A percentile compares a stretch with the other conserved stretches of the same genome.
phyloP scores from a whole-genome alignment of 2,888 invertebrate species.

The Shargacucullia verbasci region DNA sequence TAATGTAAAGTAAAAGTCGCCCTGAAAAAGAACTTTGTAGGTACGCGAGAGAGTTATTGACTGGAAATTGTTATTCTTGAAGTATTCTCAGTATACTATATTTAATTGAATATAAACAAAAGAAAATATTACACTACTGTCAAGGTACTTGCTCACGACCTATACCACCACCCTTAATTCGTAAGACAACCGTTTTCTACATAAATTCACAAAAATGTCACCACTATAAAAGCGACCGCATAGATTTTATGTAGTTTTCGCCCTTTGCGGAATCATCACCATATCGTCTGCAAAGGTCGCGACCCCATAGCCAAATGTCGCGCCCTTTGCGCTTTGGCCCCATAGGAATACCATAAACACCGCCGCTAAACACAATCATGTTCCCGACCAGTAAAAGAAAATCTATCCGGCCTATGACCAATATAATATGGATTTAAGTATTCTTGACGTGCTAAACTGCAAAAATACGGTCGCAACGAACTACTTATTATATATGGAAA shows the following conservation, averaged over 20 bases:
- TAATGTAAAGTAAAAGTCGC: too few species aligned
- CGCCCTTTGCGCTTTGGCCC: conserved; percentile 76
- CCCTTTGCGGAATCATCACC: conserved; percentile 73
- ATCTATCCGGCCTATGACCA: too few species aligned
- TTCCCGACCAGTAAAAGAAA: too few species aligned
- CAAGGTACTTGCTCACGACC: conserved; percentile 9
- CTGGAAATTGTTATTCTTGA: too few species aligned
- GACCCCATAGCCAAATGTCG: conserved; percentile 80
- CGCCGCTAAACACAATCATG: conserved; percentile 33
- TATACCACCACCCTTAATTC: conserved; percentile 29
- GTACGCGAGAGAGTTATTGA: too few species aligned
- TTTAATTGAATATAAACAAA: too few species aligned
- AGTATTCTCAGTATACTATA: too few species aligned
- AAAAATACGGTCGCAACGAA: too few species aligned
- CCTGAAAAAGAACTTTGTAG: too few species aligned
- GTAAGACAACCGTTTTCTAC: conserved; percentile 25
- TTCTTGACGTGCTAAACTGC: too few species aligned
- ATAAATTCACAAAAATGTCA: conserved; percentile 71
- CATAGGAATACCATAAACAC: conserved; percentile 60
- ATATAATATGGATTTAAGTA: too few species aligned
- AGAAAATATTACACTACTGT: not conserved
- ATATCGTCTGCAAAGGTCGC: conserved; percentile 76
- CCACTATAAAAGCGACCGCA: conserved; percentile 69
- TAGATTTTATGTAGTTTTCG: conserved; percentile 73
- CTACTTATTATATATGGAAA: too few species aligned